A percentile compares a stretch with the other conserved stretches of the same genome.
Evolutionary conservation across 2,888 invertebrate genomes (phyloP).

Genomic region (Sicus ferrugineus): DNA sequence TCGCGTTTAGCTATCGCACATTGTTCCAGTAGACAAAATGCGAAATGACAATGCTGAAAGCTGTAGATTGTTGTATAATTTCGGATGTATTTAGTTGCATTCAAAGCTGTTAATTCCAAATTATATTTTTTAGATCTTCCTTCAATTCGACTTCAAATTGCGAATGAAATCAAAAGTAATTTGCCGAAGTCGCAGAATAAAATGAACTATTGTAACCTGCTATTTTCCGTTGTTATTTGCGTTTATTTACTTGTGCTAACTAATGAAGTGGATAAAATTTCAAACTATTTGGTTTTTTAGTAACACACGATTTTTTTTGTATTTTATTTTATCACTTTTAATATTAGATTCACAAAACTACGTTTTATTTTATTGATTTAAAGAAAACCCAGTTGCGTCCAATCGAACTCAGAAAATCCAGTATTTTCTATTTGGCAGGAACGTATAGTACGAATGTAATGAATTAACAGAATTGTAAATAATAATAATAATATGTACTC

Average conservation of each 20-base stretch:
- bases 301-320: not conserved
- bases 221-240: not conserved
- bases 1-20: not conserved
- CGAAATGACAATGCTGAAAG: too few relatives aligned
- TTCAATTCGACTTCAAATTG: too few relatives aligned
- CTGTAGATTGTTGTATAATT: not conserved
- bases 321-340: too few relatives aligned
- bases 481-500: conserved; percentile 12
- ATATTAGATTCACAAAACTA: too few relatives aligned
- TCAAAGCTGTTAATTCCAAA: too few relatives aligned
- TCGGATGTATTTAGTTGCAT: too few relatives aligned
- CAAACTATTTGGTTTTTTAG: not conserved
- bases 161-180: too few relatives aligned
- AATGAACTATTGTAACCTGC: not conserved
- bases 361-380: not conserved
- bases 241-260: not conserved
- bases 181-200: too few relatives aligned
- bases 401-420: not conserved
- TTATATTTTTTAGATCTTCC: too few relatives aligned
- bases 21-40: not conserved
- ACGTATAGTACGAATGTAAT: not conserved
- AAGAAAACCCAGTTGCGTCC: conserved; percentile 18
- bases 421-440: conserved; percentile 5
- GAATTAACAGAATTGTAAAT: conserved; percentile 4
- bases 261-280: not conserved